Evolutionary conservation across 2,888 invertebrate species (phyloP).

Genomic region (Torymus auratus): DNA sequence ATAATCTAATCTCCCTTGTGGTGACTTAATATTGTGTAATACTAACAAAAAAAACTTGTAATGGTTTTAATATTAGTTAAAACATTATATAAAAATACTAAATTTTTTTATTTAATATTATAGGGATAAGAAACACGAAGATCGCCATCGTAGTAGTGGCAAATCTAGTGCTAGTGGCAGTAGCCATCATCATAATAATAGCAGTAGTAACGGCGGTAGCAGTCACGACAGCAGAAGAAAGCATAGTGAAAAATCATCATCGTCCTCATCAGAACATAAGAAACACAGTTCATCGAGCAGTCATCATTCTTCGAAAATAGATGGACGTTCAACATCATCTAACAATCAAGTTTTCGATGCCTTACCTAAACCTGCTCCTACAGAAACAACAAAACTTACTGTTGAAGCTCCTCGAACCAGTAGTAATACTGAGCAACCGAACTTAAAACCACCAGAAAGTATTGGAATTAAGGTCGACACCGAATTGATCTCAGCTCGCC

Average conservation of each 20-base stretch:
- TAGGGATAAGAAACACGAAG: conserved; percentile 67
- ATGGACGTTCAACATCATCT: conserved; percentile 6
- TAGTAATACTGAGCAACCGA: conserved; percentile 17
- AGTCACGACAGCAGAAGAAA: conserved; percentile 60
- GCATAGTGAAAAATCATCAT: conserved; percentile 63
- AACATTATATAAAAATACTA: not conserved
- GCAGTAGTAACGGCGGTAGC: conserved; percentile 63
- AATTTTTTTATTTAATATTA: conserved; percentile 2
- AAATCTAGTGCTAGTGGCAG: conserved; percentile 61
- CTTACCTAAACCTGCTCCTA: conserved; percentile 19
- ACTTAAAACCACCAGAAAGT: conserved; percentile 39
- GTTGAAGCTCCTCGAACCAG: conserved; percentile 19
- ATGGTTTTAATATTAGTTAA: conserved; percentile 6
- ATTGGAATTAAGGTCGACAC: conserved; percentile 51
- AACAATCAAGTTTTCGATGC: conserved; percentile 26
- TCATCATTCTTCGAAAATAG: conserved; percentile 51
- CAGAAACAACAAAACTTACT: conserved; percentile 28
- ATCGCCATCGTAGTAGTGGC: conserved; percentile 67
- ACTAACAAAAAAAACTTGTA: not conserved
- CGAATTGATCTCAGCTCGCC: conserved; percentile 64
- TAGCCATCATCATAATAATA: conserved; percentile 51
- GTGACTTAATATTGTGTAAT: not conserved
- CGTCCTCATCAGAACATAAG: conserved; percentile 61
- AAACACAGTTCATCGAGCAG: conserved; percentile 53
- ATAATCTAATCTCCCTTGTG: too few relatives aligned